phyloP scores from a whole-genome alignment of 2,113 vertebrate genomes.

The Cephalopterus ornatus region DNA sequence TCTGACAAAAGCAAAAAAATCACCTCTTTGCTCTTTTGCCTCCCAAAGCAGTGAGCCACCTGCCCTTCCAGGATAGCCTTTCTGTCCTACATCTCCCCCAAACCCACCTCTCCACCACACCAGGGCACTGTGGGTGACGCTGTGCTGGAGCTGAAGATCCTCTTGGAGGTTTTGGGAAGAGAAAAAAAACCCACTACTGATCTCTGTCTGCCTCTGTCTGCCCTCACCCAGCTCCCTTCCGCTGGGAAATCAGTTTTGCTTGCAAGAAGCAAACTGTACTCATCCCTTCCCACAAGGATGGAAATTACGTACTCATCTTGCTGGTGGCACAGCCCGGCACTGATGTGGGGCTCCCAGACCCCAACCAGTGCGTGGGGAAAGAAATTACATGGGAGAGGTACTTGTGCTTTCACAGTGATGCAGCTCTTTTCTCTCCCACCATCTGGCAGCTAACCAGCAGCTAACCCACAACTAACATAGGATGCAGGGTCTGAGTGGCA shows the following conservation, averaged over 20 bases:
- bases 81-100: not conserved
- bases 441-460: not conserved
- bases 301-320: not conserved
- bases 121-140: not conserved
- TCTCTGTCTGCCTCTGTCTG: not conserved
- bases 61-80: not conserved
- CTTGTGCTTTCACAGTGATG: rapidly evolving
- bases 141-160: not conserved
- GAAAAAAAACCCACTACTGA: not conserved
- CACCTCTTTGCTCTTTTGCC: not conserved
- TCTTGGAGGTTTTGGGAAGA: not conserved
- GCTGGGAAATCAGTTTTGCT: not conserved
- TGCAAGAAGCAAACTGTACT: not conserved
- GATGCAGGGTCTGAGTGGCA: not conserved
- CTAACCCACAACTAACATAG: rapidly evolving
- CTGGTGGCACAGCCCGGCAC: rapidly evolving
- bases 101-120: rapidly evolving
- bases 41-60: not conserved
- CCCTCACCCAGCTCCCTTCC: not conserved
- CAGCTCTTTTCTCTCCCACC: rapidly evolving
- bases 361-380: not conserved
- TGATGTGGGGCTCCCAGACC: not conserved
- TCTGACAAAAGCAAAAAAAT: not conserved
- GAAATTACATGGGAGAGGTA: rapidly evolving
- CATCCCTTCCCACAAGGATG: rapidly evolving